Evolutionary conservation across 2,113 vertebrate genomes (phyloP).

Genomic region (Trachemys scripta): DNA sequence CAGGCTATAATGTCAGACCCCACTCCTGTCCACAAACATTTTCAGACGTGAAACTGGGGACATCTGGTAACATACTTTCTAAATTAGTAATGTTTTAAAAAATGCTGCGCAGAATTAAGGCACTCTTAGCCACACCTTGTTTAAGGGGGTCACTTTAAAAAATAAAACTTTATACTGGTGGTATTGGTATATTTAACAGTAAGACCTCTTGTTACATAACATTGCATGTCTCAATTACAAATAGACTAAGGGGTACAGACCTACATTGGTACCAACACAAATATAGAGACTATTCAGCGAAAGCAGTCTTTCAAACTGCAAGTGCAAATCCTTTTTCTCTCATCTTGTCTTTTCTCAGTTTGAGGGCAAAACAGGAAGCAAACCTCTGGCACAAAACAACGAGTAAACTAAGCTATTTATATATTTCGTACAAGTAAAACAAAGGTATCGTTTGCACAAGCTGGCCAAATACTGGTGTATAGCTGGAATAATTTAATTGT

Average conservation of each 20-base stretch:
- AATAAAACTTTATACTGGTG: fast-evolving
- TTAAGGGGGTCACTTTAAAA: not conserved
- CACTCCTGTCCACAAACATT: not conserved
- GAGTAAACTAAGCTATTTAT: not conserved
- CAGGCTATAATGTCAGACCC: not conserved
- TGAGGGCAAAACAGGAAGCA: not conserved
- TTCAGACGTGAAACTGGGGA: not conserved
- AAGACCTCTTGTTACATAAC: not conserved
- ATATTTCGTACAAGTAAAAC: not conserved
- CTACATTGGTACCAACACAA: not conserved
- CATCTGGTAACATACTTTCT: not conserved
- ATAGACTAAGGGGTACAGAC: not conserved
- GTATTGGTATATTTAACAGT: not conserved
- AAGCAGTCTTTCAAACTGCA: not conserved
- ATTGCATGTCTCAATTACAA: not conserved
- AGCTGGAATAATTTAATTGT: not conserved
- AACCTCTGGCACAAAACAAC: not conserved
- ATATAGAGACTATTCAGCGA: not conserved
- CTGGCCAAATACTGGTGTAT: not conserved
- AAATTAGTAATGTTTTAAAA: not conserved
- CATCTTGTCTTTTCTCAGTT: not conserved
- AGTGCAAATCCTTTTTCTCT: not conserved
- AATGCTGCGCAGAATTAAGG: not conserved
- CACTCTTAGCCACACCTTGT: not conserved
- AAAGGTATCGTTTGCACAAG: fast-evolving